phyloP scores from a whole-genome alignment of 1,140 invertebrate genomes.

The Eriosoma lanigerum region DNA sequence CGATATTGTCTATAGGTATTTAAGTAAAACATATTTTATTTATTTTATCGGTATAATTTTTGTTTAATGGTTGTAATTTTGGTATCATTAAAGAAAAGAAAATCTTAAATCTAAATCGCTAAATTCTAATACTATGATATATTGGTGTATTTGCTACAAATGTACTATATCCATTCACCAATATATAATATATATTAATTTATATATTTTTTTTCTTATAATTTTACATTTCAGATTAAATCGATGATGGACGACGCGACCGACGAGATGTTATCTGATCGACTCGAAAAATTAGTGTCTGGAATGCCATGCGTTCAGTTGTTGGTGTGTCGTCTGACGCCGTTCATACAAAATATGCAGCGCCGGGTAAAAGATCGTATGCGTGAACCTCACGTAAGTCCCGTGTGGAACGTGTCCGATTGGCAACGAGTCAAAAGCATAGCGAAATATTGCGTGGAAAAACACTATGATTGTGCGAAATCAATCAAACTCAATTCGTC shows the following conservation, averaged over 20 bases:
- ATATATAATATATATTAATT: too few relatives aligned
- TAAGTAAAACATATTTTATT: too few relatives aligned
- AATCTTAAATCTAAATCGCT: too few relatives aligned
- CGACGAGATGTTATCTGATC: background rate
- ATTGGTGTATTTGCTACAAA: too few relatives aligned
- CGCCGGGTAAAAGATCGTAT: background rate
- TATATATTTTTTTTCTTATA: too few relatives aligned
- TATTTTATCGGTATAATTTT: too few relatives aligned
- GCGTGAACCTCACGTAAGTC: background rate
- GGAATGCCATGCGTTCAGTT: slow-evolving; percentile 22
- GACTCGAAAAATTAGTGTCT: background rate
- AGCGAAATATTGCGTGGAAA: background rate
- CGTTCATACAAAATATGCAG: slow-evolving; percentile 6
- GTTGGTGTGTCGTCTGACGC: background rate
- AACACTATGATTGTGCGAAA: background rate
- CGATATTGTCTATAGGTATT: too few relatives aligned
- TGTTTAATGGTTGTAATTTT: too few relatives aligned
- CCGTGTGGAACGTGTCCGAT: background rate
- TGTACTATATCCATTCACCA: too few relatives aligned
- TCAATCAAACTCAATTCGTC: background rate
- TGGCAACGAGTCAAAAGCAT: background rate
- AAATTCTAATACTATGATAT: too few relatives aligned
- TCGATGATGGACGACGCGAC: slow-evolving; percentile 17
- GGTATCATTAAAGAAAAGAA: too few relatives aligned
- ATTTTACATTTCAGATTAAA: background rate